Percentiles rank a stretch among this genome's conserved stretches.
Conservation (phyloP, 2,797 vertebrate species). For the Odontamblyopus rebecca region DNA sequence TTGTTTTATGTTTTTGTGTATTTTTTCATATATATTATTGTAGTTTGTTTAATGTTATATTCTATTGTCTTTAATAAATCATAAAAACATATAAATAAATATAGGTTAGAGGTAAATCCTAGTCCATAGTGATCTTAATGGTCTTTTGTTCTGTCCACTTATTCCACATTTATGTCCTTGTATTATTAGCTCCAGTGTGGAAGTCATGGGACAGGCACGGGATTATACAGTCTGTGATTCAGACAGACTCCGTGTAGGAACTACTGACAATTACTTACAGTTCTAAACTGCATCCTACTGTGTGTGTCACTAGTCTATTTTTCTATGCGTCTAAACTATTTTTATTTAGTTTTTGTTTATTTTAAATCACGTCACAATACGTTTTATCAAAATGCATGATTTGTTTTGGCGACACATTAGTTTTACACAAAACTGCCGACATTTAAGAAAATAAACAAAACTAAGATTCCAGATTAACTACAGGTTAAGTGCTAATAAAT, state of each 20-base stretch:
- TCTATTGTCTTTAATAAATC: too few relatives aligned
- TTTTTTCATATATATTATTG: too few relatives aligned
- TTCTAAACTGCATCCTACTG: not conserved
- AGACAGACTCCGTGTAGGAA: not conserved
- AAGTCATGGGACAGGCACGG: slow-evolving; percentile 48
- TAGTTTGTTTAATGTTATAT: too few relatives aligned
- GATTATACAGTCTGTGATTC: not conserved
- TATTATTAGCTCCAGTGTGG: slow-evolving; percentile 33
- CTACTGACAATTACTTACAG: not conserved
- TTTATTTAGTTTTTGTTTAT: not conserved
- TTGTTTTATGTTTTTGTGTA: too few relatives aligned
- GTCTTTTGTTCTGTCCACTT: not conserved
- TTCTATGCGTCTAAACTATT: not conserved
- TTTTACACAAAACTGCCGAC: not conserved
- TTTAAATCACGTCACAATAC: too few relatives aligned
- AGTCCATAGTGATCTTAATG: too few relatives aligned
- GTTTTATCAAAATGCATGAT: too few relatives aligned
- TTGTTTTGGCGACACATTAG: too few relatives aligned
- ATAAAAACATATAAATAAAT: too few relatives aligned
- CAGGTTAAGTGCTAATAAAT: too few relatives aligned
- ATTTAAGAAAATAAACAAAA: not conserved
- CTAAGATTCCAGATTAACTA: too few relatives aligned
- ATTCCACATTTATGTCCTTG: not conserved
- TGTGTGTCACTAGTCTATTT: not conserved
- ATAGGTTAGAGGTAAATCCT: too few relatives aligned